Evolutionary conservation across 2,797 vertebrate genomes (phyloP).

Genomic region (Periophthalmus magnuspinnatus): DNA sequence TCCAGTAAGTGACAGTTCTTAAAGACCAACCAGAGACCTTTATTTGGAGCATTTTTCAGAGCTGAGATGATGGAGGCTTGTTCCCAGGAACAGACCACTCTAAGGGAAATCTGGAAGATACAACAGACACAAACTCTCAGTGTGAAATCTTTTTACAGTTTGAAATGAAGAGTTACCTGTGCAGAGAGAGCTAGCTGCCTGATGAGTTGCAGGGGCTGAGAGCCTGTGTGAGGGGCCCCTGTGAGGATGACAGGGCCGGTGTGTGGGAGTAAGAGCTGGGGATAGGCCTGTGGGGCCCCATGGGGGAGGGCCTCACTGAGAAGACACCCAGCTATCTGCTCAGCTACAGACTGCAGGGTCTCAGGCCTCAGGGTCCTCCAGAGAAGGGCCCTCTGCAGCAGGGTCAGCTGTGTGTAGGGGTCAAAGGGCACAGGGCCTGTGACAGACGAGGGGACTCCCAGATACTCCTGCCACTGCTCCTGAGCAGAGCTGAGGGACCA

Average conservation of each 20-base stretch:
- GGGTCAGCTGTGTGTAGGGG: conserved; percentile 75
- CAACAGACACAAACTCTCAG: not conserved
- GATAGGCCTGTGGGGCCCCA: conserved; percentile 45
- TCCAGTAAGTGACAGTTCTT: conserved; percentile 81
- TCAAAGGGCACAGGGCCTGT: conserved; percentile 71
- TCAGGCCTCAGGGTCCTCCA: conserved; percentile 81
- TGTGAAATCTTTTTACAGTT: not conserved
- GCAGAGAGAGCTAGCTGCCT: conserved; percentile 59
- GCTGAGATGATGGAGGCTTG: conserved; percentile 48
- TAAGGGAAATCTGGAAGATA: conserved; percentile 62
- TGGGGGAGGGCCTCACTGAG: conserved; percentile 56
- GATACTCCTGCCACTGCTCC: conserved; percentile 81
- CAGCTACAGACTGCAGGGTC: conserved; percentile 60
- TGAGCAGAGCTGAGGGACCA: conserved; percentile 71
- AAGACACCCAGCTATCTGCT: conserved; percentile 71
- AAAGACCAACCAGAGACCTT: conserved; percentile 85
- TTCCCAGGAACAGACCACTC: conserved; percentile 68
- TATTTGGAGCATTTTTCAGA: conserved; percentile 60
- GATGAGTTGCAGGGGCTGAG: conserved; percentile 76
- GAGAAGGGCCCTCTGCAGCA: conserved; percentile 82
- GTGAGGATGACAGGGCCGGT: conserved; percentile 75
- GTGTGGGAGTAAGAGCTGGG: conserved; percentile 54
- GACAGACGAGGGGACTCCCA: conserved; percentile 74
- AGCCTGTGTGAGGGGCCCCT: conserved; percentile 49
- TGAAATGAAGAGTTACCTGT: not conserved